These are phyloP conservation scores for Aptenodytes forsteri DNA, from an alignment of 2,113 vertebrate species.

Conservation along the genomic window DNA sequence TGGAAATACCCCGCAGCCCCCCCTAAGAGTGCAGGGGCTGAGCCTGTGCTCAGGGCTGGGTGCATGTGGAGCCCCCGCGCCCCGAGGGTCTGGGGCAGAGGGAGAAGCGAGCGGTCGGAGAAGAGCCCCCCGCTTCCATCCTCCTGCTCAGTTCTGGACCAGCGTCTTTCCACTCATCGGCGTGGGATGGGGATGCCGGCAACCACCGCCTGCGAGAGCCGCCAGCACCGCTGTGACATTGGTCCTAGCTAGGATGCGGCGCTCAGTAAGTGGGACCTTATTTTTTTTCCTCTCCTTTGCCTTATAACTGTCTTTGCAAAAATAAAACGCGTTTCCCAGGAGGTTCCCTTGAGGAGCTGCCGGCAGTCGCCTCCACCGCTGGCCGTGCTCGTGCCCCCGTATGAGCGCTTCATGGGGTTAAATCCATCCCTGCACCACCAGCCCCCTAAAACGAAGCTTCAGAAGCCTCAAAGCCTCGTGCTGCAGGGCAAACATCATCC, in stretches of 20 bases:
- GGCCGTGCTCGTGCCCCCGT: not conserved
- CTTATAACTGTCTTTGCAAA: not conserved
- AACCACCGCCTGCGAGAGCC: accelerated
- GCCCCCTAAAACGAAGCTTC: not conserved
- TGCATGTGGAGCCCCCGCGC: accelerated
- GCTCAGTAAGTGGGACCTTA: not conserved
- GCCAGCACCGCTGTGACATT: accelerated
- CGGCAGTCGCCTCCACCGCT: accelerated
- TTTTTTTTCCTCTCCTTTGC: not conserved
- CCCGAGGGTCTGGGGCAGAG: not conserved
- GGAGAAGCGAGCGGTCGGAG: accelerated
- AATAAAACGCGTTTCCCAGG: not conserved
- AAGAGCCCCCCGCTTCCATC: accelerated
- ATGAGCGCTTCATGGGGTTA: accelerated
- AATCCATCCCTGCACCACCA: not conserved
- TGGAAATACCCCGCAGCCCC: not conserved
- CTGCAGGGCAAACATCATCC: not conserved
- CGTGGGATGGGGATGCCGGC: accelerated
- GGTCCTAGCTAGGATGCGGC: not conserved
- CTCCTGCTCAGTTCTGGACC: not conserved
- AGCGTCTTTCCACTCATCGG: not conserved
- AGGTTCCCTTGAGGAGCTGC: not conserved
- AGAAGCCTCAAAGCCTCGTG: not conserved
- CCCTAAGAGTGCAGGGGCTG: not conserved
- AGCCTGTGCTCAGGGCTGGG: not conserved